Evolutionary conservation across 2,113 vertebrate species (phyloP).

Genomic region (Apus apus): DNA sequence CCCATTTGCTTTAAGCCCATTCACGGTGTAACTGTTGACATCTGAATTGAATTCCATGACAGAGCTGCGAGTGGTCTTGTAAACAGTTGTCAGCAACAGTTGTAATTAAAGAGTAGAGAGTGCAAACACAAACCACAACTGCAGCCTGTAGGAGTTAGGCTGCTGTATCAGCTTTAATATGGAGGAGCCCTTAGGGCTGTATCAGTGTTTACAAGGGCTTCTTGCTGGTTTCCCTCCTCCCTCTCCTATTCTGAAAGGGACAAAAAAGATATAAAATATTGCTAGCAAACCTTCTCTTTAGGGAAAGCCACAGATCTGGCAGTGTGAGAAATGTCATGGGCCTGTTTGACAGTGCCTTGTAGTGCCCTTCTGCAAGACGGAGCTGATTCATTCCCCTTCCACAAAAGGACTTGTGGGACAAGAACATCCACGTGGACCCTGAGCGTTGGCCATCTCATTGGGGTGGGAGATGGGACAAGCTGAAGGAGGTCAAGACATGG

Average conservation of each 20-base stretch:
- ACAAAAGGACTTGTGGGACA: background rate
- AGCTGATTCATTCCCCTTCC: background rate
- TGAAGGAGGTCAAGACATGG: background rate
- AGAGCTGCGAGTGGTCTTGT: conserved; percentile 24
- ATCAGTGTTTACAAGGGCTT: background rate
- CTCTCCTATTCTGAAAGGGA: background rate
- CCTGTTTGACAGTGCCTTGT: background rate
- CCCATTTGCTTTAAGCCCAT: background rate
- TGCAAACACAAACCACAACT: conserved; percentile 7
- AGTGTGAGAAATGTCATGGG: background rate
- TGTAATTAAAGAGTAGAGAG: conserved; percentile 4
- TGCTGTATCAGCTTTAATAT: background rate
- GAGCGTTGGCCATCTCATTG: background rate
- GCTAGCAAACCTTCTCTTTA: background rate
- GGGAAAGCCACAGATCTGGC: background rate
- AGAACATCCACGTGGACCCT: background rate
- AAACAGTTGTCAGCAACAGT: background rate
- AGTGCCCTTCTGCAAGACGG: background rate
- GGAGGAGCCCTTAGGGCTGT: background rate
- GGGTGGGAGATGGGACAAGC: background rate
- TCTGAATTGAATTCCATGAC: conserved; percentile 15
- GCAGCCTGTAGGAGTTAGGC: background rate
- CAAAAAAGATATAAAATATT: background rate
- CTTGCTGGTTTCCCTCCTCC: background rate
- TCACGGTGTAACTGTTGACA: background rate